Conservation (phyloP, 2,888 invertebrate species). For the Steinernema carpocapsae region DNA sequence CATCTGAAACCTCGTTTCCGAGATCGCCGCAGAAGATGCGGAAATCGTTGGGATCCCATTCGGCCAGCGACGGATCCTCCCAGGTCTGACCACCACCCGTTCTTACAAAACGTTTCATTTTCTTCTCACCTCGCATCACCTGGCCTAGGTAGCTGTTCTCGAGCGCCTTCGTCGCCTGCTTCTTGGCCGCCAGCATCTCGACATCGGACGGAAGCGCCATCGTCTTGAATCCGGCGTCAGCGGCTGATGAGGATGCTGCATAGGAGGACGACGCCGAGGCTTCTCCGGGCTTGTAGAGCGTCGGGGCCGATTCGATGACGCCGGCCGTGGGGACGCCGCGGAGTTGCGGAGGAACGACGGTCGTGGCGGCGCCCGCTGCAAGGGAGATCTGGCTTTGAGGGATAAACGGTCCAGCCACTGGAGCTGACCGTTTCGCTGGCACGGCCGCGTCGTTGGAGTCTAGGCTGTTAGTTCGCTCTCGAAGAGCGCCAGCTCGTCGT, state of each 20-base stretch:
- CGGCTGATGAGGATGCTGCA: neutral
- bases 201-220: slow-evolving; percentile 63
- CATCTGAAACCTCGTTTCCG: slow-evolving; percentile 93
- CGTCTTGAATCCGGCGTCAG: slow-evolving; percentile 22
- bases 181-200: slow-evolving; percentile 59
- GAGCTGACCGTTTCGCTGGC: slow-evolving; percentile 9
- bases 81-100: slow-evolving; percentile 76
- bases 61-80: slow-evolving; percentile 90
- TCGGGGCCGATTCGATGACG: slow-evolving; percentile 44
- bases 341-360: neutral
- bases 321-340: slow-evolving; percentile 5
- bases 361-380: neutral
- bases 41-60: slow-evolving; percentile 97
- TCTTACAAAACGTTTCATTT: slow-evolving; percentile 65
- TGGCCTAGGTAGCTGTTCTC: slow-evolving; percentile 56
- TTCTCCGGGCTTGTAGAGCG: slow-evolving; percentile 36
- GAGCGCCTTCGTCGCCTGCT: slow-evolving; percentile 52
- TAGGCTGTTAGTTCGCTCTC: neutral
- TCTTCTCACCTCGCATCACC: slow-evolving; percentile 61
- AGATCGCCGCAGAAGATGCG: slow-evolving; percentile 98
- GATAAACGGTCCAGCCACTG: slow-evolving; percentile 8
- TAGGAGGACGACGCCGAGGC: neutral
- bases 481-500: slow-evolving; percentile 19
- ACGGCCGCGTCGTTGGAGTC: neutral
- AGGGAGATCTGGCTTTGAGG: slow-evolving; percentile 10